These are phyloP conservation scores for Channa maculata DNA, from an alignment of 2,113 vertebrate genomes.

Conservation along the genomic window DNA sequence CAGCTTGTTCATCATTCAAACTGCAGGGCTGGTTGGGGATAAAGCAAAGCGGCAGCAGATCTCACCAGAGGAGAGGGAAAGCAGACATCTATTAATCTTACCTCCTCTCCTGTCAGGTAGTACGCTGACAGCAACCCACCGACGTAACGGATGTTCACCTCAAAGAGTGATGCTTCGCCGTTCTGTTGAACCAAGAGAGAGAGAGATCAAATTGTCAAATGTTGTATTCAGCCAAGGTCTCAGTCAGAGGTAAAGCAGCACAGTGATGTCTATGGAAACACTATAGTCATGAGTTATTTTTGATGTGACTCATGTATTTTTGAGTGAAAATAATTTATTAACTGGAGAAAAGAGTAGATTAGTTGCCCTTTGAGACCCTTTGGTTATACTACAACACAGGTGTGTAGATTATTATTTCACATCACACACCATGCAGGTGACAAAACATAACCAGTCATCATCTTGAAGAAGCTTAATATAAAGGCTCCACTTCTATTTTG, in stretches of 20 bases:
- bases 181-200: constrained; percentile 84
- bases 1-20: constrained; percentile 60
- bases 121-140: constrained; percentile 92
- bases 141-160: constrained; percentile 98
- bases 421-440: not conserved
- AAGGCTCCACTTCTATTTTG: not conserved
- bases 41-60: constrained; percentile 60
- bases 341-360: not conserved
- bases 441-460: not conserved
- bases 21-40: constrained; percentile 30
- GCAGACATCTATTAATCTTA: constrained; percentile 79
- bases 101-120: constrained; percentile 94
- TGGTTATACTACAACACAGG: constrained; percentile 8
- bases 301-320: not conserved
- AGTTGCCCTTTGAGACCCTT: not conserved
- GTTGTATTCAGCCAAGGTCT: constrained; percentile 29
- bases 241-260: constrained; percentile 3
- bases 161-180: constrained; percentile 96
- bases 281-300: not conserved
- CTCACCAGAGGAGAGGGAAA: constrained; percentile 35
- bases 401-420: constrained; percentile 38
- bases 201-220: constrained; percentile 58
- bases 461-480: not conserved
- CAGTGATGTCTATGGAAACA: not conserved
- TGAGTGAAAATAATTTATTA: not conserved